Evolutionary conservation across 1,140 invertebrate genomes (phyloP), one percentile per base, ranked within the genome.

Genomic region (Camponotus vicinus): DNA sequence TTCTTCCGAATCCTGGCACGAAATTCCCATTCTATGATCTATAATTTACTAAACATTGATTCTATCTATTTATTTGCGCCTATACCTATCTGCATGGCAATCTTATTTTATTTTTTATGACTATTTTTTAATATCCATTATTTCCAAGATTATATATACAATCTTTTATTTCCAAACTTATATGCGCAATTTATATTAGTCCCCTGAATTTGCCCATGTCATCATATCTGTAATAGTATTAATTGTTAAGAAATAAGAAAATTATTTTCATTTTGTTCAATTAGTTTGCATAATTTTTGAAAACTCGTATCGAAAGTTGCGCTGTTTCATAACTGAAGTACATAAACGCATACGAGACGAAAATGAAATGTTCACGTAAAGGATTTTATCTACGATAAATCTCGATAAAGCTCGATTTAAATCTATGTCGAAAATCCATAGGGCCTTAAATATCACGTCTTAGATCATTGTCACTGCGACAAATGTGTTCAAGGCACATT

Each of bases 401-500:
- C 27, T 27, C 27, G 27, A 27, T 27, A 27, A 42, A n/a, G 13
- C 11, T 61, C 40, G 13, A 40, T 37, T 27, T 42, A 7, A 78
- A 49, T 49, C 34, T 37, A 7, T 9, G 15, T 75, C 52, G 11
- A 37, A 34, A 71, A 37, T 45, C 52, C 40, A 42, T 37, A 83
- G 49, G 79, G 79, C 67, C 79, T 83, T 83, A 75, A 83, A 57
- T 57, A 67, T 34, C n/a, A 61, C 32, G 73, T 82, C 15, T 27
- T 18, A 42, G 27, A 21, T 83, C 32, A 34, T 55, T n/a, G 13
- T 52, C 32, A 27, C 27, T 27, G 55, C 67, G 40, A 82, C 52
- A 61, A 34, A 27, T 34, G 69, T 75, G 69, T 73, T 82, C 40
- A 61, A 61, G 40, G n/a, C 13, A 61, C 52, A 4, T n/a, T 0